These are phyloP conservation scores for Oreamnos americanus DNA, from an alignment of 2,113 vertebrate species.

Conservation along the genomic window DNA sequence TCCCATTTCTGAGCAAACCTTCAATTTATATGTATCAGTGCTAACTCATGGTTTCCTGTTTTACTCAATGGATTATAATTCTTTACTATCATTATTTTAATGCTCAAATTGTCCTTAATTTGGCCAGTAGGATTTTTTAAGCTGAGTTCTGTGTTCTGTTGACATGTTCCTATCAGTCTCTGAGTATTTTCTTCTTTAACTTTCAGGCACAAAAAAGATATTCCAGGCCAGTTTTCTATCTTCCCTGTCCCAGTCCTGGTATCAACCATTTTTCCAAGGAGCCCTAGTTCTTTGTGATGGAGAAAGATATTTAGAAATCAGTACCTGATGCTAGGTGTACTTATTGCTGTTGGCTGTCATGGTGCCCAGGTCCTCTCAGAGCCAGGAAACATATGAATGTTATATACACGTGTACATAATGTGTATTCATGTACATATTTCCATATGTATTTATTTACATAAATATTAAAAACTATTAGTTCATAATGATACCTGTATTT, in stretches of 20 bases:
- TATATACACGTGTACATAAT: not conserved
- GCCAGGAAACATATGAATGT: not conserved
- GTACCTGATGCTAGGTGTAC: not conserved
- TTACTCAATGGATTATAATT: not conserved
- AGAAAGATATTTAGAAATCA: not conserved
- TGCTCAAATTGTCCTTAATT: not conserved
- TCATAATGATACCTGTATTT: not conserved
- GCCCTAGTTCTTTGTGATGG: not conserved
- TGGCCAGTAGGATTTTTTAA: not conserved
- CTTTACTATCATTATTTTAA: not conserved
- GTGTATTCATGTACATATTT: not conserved
- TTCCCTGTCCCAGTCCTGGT: not conserved
- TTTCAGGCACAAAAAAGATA: not conserved
- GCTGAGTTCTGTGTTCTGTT: not conserved
- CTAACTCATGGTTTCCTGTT: not conserved
- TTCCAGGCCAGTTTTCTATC: not conserved
- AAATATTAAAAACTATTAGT: not conserved
- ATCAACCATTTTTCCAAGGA: not conserved
- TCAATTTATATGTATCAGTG: not conserved
- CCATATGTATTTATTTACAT: not conserved
- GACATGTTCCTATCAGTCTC: not conserved
- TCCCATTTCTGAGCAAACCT: not conserved
- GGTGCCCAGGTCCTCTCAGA: not conserved
- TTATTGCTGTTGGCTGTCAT: not conserved
- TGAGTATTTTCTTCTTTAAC: not conserved